Percentiles rank a stretch among this genome's conserved stretches.
Conservation (phyloP, 2,113 vertebrate genomes). For the Cyanoliseus patagonus region DNA sequence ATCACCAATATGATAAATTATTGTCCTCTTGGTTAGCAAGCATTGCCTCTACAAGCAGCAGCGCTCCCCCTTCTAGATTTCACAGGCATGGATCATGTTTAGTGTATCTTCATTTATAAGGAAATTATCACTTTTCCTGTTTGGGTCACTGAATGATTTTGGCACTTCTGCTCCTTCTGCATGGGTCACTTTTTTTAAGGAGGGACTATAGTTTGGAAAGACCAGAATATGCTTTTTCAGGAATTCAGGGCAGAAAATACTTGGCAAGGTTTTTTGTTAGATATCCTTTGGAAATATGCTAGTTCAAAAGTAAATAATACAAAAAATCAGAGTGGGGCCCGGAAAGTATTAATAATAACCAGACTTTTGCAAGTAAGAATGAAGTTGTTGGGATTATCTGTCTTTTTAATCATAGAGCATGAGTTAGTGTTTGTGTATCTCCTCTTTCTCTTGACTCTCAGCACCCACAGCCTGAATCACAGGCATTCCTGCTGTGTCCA, state of each 20-base stretch:
- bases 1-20: background rate
- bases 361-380: background rate
- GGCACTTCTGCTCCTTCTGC: background rate
- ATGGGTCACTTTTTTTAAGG: background rate
- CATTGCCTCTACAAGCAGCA: background rate
- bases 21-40: background rate
- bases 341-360: background rate
- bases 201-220: background rate
- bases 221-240: background rate
- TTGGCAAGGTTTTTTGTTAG: background rate
- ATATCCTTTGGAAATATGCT: background rate
- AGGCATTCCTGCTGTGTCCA: background rate
- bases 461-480: background rate
- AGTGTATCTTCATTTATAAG: background rate
- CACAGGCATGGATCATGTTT: background rate
- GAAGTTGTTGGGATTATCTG: background rate
- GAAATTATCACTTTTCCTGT: background rate
- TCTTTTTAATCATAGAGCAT: background rate
- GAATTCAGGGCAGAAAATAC: background rate
- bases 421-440: background rate
- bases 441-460: background rate
- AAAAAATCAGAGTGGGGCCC: background rate
- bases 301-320: background rate
- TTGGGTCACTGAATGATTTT: background rate
- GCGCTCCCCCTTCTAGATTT: background rate